Conservation (phyloP, 1,140 invertebrate species). For the Heterodera carotae region DNA sequence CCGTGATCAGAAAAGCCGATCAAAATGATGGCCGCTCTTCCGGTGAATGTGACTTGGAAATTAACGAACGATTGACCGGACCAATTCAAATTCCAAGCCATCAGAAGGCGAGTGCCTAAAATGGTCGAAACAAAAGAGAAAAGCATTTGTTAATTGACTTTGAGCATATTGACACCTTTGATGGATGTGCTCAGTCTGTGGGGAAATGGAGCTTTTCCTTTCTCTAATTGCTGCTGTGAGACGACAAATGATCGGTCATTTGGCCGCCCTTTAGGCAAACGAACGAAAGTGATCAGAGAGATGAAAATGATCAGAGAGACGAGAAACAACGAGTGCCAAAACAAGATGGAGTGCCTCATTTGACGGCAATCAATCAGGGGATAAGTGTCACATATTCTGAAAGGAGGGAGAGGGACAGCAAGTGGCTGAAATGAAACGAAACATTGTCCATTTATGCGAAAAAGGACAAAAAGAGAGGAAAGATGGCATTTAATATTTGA, state of each 20-base stretch:
- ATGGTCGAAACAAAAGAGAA: neutral
- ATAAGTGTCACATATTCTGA: neutral
- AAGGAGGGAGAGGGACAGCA: neutral
- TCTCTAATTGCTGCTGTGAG: neutral
- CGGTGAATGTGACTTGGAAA: constrained; percentile 39
- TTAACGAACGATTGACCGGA: constrained; percentile 40
- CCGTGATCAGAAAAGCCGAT: constrained; percentile 90
- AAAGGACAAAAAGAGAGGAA: no score
- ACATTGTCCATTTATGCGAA: no score
- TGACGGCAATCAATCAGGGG: neutral
- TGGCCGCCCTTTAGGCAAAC: neutral
- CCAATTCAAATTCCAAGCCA: constrained; percentile 52
- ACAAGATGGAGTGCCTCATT: constrained; percentile 10
- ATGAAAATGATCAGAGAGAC: constrained; percentile 26
- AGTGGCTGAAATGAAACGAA: neutral
- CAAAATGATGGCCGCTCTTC: constrained; percentile 74
- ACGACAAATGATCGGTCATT: neutral
- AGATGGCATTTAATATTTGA: no score
- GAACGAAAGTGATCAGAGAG: constrained; percentile 20
- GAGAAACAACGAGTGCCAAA: constrained; percentile 28
- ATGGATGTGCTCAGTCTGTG: neutral
- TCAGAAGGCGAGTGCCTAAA: neutral
- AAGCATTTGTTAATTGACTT: neutral
- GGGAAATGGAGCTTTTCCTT: neutral
- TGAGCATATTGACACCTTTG: neutral